Evolutionary conservation across 2,797 vertebrate genomes (phyloP), one percentile per base, ranked within the genome.

Genomic region (Hephaestus fuliginosus): DNA sequence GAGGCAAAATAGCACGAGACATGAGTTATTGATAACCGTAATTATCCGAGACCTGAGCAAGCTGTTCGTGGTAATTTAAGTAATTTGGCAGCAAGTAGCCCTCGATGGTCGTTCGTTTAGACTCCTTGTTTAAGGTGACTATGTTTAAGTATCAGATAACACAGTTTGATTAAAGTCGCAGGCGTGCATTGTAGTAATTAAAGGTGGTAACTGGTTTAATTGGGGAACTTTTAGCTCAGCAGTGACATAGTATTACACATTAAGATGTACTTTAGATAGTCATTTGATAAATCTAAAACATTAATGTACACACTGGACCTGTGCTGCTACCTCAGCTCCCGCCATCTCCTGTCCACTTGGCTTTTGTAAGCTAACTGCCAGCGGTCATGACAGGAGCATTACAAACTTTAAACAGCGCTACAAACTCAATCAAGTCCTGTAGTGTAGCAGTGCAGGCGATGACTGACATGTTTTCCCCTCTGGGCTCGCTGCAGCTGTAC

Each of bases 21-120:
- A 39, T 58, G 56, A 81, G 76, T 75, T 80, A 84, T 75, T 89
- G 69, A 82, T 82, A 83, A 75, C 56, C 53, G 51, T 69, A 82
- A 90, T 90, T 85, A 83, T 70, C 77, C 70, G 69, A 69, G 75
- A 76, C 67, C 62, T 20, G 14, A 22, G 36, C 75, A 81, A 81
- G 73, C 77, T 80, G 85, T 74, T 75, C n/a, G 8, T 58, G 25
- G 46, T 77, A 39, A 85, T 74, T 76, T 11, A 51, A 80, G 41
- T 55, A 1, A 66, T 81, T 78, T 74, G 55, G 43, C 71, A 69
- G 52, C 36, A 66, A 33, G 44, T n/a, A 71, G 43, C 18, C 14
- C 51, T 41, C 36, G 13, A 49, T 61, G 44, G 39, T 28, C 20
- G 8, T 66, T 69, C 4, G 55, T 69, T 66, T 65, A 55, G 5